Conservation (phyloP, 2,888 invertebrate species). For the Bugula neritina region DNA sequence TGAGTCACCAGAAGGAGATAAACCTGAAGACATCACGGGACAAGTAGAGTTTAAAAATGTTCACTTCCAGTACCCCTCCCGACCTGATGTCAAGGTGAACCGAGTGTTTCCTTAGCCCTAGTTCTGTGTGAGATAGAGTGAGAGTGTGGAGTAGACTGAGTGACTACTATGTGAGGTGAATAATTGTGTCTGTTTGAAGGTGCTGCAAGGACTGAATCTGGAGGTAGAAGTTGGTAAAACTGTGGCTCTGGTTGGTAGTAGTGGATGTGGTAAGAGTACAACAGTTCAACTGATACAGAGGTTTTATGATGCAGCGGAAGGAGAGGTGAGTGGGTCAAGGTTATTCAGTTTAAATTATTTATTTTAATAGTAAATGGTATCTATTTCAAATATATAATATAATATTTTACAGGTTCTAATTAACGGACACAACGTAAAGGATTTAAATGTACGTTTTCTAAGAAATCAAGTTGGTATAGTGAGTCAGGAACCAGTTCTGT, state of each 20-base stretch:
- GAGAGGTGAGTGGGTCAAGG: conserved; percentile 36
- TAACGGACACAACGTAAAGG: conserved; percentile 55
- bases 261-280: conserved; percentile 86
- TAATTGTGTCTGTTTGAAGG: no score
- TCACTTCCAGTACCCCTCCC: conserved; percentile 70
- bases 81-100: conserved; percentile 65
- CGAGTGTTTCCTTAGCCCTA: background rate
- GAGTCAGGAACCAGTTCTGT: conserved; percentile 62
- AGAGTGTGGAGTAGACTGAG: no score
- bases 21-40: conserved; percentile 59
- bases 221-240: conserved; percentile 46
- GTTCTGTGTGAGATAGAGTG: no score
- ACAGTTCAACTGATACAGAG: conserved; percentile 75
- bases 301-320: conserved; percentile 63
- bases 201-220: conserved; percentile 50
- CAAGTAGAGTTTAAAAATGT: conserved; percentile 66
- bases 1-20: conserved; percentile 61
- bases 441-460: conserved; percentile 56
- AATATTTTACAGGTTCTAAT: conserved; percentile 46
- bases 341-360: no score
- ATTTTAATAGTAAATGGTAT: no score
- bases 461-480: conserved; percentile 52
- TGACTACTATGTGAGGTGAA: no score
- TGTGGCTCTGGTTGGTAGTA: conserved; percentile 59
- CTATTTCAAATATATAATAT: background rate